Conservation (phyloP, 2,888 invertebrate genomes). For the Seira musarum region DNA sequence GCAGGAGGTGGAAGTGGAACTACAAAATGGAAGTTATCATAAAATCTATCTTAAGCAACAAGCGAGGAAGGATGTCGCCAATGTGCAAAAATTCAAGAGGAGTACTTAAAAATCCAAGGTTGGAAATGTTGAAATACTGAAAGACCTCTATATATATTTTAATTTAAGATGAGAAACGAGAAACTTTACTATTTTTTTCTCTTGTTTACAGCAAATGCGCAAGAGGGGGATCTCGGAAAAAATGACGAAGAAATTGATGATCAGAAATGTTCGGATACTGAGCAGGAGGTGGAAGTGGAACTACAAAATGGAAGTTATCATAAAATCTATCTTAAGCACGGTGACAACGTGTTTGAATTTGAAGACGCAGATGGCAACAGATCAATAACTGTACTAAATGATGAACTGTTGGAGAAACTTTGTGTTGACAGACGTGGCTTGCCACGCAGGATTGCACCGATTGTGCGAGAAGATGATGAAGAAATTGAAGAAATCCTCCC, state of each 20-base stretch:
- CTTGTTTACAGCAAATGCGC: neutral
- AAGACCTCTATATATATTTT: no score
- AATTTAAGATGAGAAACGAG: no score
- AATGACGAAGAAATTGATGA: neutral
- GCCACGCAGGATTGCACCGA: neutral
- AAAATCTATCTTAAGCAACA: neutral
- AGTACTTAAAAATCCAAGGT: neutral
- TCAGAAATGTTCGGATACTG: no score
- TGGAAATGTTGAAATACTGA: neutral
- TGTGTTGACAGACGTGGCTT: neutral
- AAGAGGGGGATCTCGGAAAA: neutral
- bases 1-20: no score
- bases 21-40: no score
- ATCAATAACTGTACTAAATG: conserved; percentile 9
- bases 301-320: no score
- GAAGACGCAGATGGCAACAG: neutral
- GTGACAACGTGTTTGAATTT: conserved; percentile 20
- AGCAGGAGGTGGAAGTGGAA: no score
- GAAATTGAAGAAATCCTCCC: no score
- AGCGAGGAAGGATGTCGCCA: conserved; percentile 58
- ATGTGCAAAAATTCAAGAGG: conserved; percentile 24
- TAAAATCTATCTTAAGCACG: no score
- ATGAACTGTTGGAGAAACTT: conserved; percentile 14
- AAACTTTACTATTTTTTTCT: no score
- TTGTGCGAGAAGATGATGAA: neutral